Percentiles rank a stretch among this genome's conserved stretches.
Conservation (phyloP, 2,113 vertebrate genomes). For the Lophius piscatorius region DNA sequence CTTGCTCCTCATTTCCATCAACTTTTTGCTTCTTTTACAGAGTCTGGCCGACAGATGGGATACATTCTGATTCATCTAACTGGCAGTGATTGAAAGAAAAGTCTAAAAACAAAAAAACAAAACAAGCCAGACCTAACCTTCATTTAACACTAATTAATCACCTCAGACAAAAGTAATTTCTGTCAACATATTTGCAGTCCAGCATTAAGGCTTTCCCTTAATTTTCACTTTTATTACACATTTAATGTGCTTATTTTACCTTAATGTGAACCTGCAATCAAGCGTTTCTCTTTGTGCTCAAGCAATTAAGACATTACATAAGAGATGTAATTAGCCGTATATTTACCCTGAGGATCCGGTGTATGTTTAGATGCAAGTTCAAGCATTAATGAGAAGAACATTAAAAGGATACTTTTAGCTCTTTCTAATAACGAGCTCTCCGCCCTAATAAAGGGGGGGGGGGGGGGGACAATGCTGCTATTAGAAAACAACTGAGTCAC, state of each 20-base stretch:
- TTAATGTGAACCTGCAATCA: slow-evolving; percentile 19
- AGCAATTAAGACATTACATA: slow-evolving; percentile 1
- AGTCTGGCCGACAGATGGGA: slow-evolving; percentile 49
- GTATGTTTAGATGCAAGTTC: slow-evolving; percentile 39
- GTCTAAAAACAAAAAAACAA: slow-evolving; percentile 16
- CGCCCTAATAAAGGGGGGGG: not conserved
- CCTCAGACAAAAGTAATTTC: not conserved
- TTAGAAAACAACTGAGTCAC: slow-evolving; percentile 1
- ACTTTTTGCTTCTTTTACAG: not conserved
- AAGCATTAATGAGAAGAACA: slow-evolving; percentile 19
- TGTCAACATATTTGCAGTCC: slow-evolving; percentile 2
- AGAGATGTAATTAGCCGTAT: slow-evolving; percentile 21
- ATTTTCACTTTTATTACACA: slow-evolving; percentile 11
- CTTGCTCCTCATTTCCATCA: slow-evolving; percentile 8
- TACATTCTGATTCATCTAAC: slow-evolving; percentile 46
- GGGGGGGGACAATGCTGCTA: not conserved
- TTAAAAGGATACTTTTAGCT: slow-evolving; percentile 15
- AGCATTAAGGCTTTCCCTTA: not conserved
- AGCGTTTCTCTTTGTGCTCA: slow-evolving; percentile 5
- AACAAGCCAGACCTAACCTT: slow-evolving; percentile 18
- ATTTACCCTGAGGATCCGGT: slow-evolving; percentile 5
- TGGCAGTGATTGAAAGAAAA: slow-evolving; percentile 48
- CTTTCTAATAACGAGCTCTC: slow-evolving; percentile 15
- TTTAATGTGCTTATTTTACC: not conserved
- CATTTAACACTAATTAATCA: slow-evolving; percentile 37